Conservation (phyloP, 2,113 vertebrate species). For the Diphyllodes magnificus region DNA sequence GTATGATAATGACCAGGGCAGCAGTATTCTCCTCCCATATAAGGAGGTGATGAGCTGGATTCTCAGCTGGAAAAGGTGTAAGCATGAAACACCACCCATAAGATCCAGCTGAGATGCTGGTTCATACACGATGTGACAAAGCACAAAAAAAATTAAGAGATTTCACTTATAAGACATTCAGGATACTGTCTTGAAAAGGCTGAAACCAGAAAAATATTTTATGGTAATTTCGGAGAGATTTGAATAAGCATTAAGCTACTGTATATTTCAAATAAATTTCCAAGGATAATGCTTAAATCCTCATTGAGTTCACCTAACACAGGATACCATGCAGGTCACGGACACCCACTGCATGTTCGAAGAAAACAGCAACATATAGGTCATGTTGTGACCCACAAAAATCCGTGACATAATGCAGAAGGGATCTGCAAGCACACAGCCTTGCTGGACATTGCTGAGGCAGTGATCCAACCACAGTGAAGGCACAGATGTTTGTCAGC, state of each 20-base stretch:
- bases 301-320: not conserved
- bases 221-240: not conserved
- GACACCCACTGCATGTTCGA: not conserved
- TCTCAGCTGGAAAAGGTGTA: not conserved
- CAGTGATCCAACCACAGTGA: not conserved
- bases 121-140: not conserved
- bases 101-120: not conserved
- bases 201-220: not conserved
- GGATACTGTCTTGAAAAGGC: not conserved
- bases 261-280: not conserved
- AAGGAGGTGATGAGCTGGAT: not conserved
- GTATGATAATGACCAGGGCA: not conserved
- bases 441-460: not conserved
- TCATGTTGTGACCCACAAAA: constrained; percentile 39
- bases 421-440: not conserved
- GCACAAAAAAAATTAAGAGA: not conserved
- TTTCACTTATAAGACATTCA: not conserved
- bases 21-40: not conserved
- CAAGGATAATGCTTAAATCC: not conserved
- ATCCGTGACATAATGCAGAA: not conserved
- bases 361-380: not conserved
- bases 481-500: not conserved
- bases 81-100: not conserved
- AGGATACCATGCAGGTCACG: not conserved
- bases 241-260: not conserved